Base-by-base conservation (phyloP, 2,113 vertebrate genomes). In the Elachura formosa region DNA sequence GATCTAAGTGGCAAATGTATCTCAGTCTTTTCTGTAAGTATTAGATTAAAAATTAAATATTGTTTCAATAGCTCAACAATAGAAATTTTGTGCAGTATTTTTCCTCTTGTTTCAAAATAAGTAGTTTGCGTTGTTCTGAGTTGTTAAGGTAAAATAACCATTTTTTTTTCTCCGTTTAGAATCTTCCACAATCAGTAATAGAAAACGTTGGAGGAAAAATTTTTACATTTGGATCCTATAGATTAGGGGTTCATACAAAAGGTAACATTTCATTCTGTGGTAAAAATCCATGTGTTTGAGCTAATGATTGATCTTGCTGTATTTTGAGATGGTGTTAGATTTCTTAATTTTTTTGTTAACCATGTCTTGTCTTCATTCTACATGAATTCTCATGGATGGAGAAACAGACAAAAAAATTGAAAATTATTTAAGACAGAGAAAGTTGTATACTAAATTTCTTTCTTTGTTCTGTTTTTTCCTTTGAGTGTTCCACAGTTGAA, bases 201-300 rank as follows among this genome's bases (percentile, higher is more conserved):
- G 98, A 98, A 93, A 98, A 98, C 31, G 98, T 99, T 91, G 98
- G 98, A 95, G 99, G 99, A 76, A 99, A 99, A 97, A 98, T 99
- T 96, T 98, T 99, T 97, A 99, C 98, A 2, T 99, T 99, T 97
- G 99, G 99, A 89, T 99, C 99, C 48, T 99, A 98, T 88, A 97
- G 98, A 97, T 97, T 99, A 97, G 98, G 98, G 77, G 99, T 98
- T 72, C 98, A 99, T 91, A 98, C 98, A 62, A 99, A 99, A 98
- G 98, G 99, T 99, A 98, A 94, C 14, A 29, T 75, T 76, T 67
- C n/a, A 31, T 94, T 80, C 77, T 79, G 26, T 86, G 12, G 46
- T 87, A 54, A 66, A 36, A 77, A 40, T 34, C 19, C 8, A 0
- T 28, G 3, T 75, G 19, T 63, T 64, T 87, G 52, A 69, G 21